Base-by-base conservation (phyloP, 2,113 vertebrate species). In the Baryphthengus martii region DNA sequence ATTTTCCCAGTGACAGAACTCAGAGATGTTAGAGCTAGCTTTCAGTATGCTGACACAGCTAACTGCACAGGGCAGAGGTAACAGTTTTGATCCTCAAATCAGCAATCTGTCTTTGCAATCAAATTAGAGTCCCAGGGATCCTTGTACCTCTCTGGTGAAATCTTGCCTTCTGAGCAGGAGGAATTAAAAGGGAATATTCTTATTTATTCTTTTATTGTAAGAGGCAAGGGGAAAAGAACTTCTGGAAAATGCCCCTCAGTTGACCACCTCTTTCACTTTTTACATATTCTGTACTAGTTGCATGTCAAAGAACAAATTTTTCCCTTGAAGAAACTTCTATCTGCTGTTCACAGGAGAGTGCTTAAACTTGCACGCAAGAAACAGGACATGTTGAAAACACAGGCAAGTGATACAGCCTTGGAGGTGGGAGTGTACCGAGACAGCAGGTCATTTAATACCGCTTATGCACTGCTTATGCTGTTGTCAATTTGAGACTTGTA, bases 351-450 rank as follows among this genome's bases (percentile, higher is more conserved):
- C 59, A 80, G 49, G 17, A 80, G 31, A 68, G 44, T 24, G 16
- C 26, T 83, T 52, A 39, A 20, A 28, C 25, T 74, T 65, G 50
- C 9, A 42, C 13, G n/a, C 13, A 62, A 52, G 61, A 62, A 73
- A 1, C 14, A 55, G 9, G 3, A 11, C 6, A 7, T 33, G 26
- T 11, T 74, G 58, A 45, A 75, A 72, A 68, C 1, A 1, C 5
- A 61, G 17, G 40, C 18, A 73, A 73, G 26, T 14, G 17, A 59
- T 44, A 53, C 2, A 88, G n/a, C 13, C n/a, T 63, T 62, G 37
- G 28, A 87, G 17, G 2, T 58, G 8, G 21, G 21, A 89, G 25
- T 33, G 53, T 10, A 8, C 15, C 28, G 66, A 93, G 59, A 21
- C 29, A 73, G 28, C 62, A 45, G 17, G 4, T 78, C n/a, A 44